phyloP scores from a whole-genome alignment of 2,888 invertebrate species.

The Podabrus alpinus region DNA sequence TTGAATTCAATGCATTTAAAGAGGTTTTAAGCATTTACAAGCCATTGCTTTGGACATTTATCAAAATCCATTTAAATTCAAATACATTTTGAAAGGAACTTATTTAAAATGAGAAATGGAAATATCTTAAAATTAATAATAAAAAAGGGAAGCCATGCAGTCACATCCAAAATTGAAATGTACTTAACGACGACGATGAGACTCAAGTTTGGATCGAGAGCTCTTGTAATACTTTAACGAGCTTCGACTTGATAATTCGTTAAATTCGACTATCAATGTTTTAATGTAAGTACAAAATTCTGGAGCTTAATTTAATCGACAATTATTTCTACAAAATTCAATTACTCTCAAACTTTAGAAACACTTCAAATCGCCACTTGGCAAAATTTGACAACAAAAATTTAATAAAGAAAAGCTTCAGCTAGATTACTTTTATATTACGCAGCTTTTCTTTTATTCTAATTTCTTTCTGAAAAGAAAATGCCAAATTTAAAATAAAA shows the following conservation, averaged over 20 bases:
- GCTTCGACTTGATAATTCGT: background rate
- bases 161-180: background rate
- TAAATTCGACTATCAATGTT: background rate
- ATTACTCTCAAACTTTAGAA: background rate
- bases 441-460: background rate
- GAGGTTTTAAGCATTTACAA: slow-evolving; percentile 27
- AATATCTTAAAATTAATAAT: slow-evolving; percentile 2
- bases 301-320: background rate
- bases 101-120: background rate
- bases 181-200: background rate
- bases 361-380: background rate
- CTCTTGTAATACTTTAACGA: background rate
- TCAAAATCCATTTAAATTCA: slow-evolving; percentile 4
- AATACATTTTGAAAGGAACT: background rate
- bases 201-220: background rate
- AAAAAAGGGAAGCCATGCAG: background rate
- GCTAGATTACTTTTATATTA: background rate
- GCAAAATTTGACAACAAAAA: background rate
- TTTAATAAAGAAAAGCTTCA: background rate
- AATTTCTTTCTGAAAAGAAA: background rate
- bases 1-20: slow-evolving; percentile 39
- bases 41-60: slow-evolving; percentile 2
- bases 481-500: background rate
- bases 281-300: background rate
- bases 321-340: background rate